Conservation (phyloP, 2,113 vertebrate genomes). For the Elachura formosa region DNA sequence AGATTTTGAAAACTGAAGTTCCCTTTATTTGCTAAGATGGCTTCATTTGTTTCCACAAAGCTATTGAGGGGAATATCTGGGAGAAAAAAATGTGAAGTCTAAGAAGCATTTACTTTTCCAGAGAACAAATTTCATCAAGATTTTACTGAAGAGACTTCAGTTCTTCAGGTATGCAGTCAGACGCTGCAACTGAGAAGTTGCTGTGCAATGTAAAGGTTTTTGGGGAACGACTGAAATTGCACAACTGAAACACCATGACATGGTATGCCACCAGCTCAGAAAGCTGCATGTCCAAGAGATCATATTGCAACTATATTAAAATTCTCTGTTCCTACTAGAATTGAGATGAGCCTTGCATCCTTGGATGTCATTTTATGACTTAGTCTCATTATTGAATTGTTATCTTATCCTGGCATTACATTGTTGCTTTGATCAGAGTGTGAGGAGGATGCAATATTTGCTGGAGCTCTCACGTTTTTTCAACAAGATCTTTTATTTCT, state of each 20-base stretch:
- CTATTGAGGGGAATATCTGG: background rate
- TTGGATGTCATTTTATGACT: background rate
- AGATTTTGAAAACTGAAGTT: background rate
- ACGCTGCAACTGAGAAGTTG: background rate
- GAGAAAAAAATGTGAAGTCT: background rate
- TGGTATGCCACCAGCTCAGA: background rate
- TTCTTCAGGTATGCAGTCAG: background rate
- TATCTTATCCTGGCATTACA: background rate
- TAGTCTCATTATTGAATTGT: background rate
- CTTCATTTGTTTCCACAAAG: background rate
- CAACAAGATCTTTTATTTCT: background rate
- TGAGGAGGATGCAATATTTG: background rate
- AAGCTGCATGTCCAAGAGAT: background rate
- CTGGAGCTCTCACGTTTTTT: background rate
- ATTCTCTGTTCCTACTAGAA: background rate
- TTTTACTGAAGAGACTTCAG: background rate
- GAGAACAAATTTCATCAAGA: background rate
- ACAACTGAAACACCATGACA: background rate
- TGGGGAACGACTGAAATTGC: background rate
- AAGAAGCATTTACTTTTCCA: background rate
- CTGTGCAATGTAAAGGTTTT: background rate
- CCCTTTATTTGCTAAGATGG: background rate
- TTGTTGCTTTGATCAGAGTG: constrained; percentile 22
- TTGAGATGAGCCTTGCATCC: background rate
- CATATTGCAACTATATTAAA: background rate